Conservation (phyloP, 2,888 invertebrate genomes). For the Drosophila conformis region DNA sequence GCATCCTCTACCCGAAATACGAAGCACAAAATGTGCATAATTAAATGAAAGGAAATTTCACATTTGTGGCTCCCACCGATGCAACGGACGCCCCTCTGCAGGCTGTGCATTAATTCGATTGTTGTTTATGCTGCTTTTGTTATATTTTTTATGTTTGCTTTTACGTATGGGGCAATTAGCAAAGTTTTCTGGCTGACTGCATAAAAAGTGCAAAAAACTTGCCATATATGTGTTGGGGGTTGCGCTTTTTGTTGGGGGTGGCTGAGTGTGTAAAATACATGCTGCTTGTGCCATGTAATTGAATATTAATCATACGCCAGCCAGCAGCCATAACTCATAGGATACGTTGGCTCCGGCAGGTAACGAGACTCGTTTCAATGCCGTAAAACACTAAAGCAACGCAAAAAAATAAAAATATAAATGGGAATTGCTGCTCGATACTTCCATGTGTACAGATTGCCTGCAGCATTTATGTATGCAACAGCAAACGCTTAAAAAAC, state of each 20-base stretch:
- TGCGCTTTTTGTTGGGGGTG: neutral
- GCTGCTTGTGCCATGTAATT: constrained; percentile 67
- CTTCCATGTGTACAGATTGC: constrained; percentile 9
- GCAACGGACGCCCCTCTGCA: constrained; percentile 12
- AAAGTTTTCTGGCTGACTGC: constrained; percentile 58
- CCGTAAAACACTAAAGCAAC: constrained; percentile 47
- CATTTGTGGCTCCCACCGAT: constrained; percentile 19
- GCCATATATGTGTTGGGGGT: constrained; percentile 10
- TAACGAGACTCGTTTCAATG: constrained; percentile 58
- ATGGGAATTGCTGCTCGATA: constrained; percentile 39
- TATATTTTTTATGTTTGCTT: constrained; percentile 13
- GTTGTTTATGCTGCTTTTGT: constrained; percentile 31
- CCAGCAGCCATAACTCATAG: constrained; percentile 68
- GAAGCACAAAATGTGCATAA: constrained; percentile 33
- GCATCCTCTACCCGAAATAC: neutral
- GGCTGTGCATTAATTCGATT: constrained; percentile 53
- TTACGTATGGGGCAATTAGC: constrained; percentile 69
- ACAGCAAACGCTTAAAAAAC: constrained; percentile 49
- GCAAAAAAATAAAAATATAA: constrained; percentile 44
- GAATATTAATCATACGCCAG: constrained; percentile 77
- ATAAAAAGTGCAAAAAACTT: constrained; percentile 50
- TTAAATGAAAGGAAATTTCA: constrained; percentile 47
- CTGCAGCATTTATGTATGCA: constrained; percentile 63
- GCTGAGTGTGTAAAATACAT: constrained; percentile 21
- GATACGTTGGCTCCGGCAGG: constrained; percentile 58